These are phyloP conservation scores for Channa argus DNA, from an alignment of 2,113 vertebrate species.

Conservation along the genomic window DNA sequence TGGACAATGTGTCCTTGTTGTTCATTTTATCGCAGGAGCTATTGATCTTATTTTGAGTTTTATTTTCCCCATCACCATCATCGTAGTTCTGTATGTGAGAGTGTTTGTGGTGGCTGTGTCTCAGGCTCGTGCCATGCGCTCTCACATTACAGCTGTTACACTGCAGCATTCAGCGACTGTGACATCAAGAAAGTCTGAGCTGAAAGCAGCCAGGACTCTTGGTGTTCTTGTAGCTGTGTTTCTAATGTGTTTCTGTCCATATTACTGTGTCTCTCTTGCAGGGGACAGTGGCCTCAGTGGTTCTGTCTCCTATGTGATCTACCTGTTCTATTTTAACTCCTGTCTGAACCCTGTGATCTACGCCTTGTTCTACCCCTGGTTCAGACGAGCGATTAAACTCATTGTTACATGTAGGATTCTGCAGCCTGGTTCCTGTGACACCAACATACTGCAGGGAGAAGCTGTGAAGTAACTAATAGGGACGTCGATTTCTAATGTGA, in stretches of 20 bases:
- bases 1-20: not conserved
- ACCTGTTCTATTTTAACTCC: constrained; percentile 41
- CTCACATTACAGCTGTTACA: not conserved
- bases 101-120: constrained; percentile 56
- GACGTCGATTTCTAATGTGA: no score
- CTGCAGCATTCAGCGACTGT: not conserved
- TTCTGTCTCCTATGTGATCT: not conserved
- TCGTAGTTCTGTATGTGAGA: constrained; percentile 48
- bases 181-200: constrained; percentile 15
- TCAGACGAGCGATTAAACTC: constrained; percentile 49
- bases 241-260: constrained; percentile 45
- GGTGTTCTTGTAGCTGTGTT: constrained; percentile 53
- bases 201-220: constrained; percentile 68
- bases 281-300: fast-evolving
- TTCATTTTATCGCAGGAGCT: not conserved
- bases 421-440: constrained; percentile 5
- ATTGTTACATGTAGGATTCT: constrained; percentile 58
- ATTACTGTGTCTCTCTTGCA: not conserved
- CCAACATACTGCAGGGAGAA: constrained; percentile 26
- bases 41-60: constrained; percentile 51
- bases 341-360: constrained; percentile 63
- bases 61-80: constrained; percentile 21
- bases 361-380: constrained; percentile 68
- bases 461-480: no score
- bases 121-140: constrained; percentile 70